A percentile compares a stretch with the other conserved stretches of the same genome.
Conservation (phyloP, 2,888 invertebrate species). For the Zootermopsis nevadensis region DNA sequence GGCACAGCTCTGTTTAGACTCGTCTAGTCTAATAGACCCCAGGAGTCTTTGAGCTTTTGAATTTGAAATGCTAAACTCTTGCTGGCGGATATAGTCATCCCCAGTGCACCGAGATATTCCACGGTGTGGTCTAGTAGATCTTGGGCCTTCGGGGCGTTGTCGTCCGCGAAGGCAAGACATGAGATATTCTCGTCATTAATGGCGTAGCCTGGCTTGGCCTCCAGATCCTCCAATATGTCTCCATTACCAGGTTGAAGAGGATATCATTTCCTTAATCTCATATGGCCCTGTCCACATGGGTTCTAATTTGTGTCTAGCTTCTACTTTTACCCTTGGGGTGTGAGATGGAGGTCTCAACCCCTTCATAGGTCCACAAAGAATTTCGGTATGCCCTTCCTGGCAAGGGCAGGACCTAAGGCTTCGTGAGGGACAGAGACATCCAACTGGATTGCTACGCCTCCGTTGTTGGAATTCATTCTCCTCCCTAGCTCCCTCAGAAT, state of each 20-base stretch:
- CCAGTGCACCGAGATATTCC: constrained; percentile 15
- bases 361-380: constrained; percentile 45
- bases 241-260: constrained; percentile 52
- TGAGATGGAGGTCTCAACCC: background rate
- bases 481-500: constrained; percentile 46
- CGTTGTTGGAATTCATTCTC: constrained; percentile 43
- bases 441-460: constrained; percentile 46
- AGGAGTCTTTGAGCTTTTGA: constrained; percentile 55
- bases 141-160: constrained; percentile 35
- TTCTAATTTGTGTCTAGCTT: too few species aligned
- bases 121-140: constrained; percentile 23
- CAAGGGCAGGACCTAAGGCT: constrained; percentile 35
- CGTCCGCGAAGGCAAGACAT: constrained; percentile 51
- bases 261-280: too few species aligned
- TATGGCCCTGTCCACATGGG: constrained; percentile 41
- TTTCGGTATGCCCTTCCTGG: background rate
- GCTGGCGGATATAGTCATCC: constrained; percentile 42
- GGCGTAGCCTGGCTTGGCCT: constrained; percentile 24
- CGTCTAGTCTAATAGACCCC: constrained; percentile 55
- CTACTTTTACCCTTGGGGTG: background rate
- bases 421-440: constrained; percentile 54
- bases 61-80: constrained; percentile 39
- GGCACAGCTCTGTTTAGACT: background rate
- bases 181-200: constrained; percentile 14
- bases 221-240: constrained; percentile 45